Conservation (phyloP, 2,113 vertebrate genomes). For the human region DNA sequence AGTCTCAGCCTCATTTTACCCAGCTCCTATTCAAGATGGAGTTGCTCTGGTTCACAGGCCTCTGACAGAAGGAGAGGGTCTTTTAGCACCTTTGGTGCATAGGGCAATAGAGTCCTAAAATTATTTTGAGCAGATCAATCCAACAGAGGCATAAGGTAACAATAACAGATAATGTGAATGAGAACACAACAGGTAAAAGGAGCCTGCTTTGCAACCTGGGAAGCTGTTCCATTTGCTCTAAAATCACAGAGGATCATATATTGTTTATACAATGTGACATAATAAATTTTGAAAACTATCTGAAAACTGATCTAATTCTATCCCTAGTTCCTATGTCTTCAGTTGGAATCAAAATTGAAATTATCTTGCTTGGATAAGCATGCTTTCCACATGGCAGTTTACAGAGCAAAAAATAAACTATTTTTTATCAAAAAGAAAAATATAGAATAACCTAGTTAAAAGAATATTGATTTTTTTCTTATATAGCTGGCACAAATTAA, state of each 20-base stretch:
- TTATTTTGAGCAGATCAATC: background rate
- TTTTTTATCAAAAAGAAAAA: background rate
- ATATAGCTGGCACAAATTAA: background rate
- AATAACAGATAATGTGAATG: background rate
- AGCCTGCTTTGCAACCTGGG: background rate
- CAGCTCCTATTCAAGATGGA: too few relatives aligned
- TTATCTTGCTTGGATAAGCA: background rate
- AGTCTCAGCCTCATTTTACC: too few relatives aligned
- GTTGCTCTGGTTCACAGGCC: too few relatives aligned
- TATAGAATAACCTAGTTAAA: background rate
- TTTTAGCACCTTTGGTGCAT: background rate
- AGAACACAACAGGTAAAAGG: background rate
- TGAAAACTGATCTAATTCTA: background rate
- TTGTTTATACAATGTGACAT: background rate
- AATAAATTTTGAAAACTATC: background rate
- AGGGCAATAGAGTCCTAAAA: background rate
- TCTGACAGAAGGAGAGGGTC: too few relatives aligned
- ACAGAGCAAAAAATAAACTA: background rate
- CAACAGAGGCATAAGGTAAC: background rate
- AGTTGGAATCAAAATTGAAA: background rate
- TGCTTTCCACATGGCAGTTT: background rate
- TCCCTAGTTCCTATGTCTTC: background rate
- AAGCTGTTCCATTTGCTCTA: background rate
- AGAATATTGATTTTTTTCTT: background rate
- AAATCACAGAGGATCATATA: background rate